phyloP scores from a whole-genome alignment of 1,140 invertebrate species.

The Galendromus occidentalis region DNA sequence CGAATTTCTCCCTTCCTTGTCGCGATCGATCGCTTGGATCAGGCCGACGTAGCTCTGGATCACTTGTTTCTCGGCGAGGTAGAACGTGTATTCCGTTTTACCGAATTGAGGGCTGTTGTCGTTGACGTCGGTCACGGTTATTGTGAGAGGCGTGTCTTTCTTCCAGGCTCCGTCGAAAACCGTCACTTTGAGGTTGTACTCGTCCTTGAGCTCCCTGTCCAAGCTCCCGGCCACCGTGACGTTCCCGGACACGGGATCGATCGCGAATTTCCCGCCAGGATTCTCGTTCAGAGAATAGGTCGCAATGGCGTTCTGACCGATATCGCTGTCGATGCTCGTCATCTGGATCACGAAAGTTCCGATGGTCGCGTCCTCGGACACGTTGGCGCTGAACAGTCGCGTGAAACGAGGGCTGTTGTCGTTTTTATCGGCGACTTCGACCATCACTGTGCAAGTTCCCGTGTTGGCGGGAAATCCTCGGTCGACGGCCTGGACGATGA shows the following conservation, averaged over 20 bases:
- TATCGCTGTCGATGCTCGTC: constrained; percentile 70
- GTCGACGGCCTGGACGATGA: constrained; percentile 67
- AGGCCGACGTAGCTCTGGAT: constrained; percentile 47
- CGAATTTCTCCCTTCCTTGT: constrained; percentile 83
- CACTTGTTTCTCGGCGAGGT: constrained; percentile 61
- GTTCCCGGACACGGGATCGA: constrained; percentile 67
- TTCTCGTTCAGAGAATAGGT: constrained; percentile 71
- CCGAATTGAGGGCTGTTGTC: constrained; percentile 82
- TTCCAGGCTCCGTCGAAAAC: constrained; percentile 73
- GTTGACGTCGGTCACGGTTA: constrained; percentile 83
- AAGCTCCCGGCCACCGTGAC: constrained; percentile 64
- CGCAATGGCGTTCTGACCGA: constrained; percentile 65
- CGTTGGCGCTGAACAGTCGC: constrained; percentile 70
- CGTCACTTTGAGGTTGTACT: constrained; percentile 65
- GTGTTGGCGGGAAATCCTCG: constrained; percentile 57
- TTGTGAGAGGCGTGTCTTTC: constrained; percentile 64
- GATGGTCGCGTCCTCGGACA: constrained; percentile 80
- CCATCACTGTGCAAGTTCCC: constrained; percentile 58
- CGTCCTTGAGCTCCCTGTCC: constrained; percentile 70
- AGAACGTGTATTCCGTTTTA: constrained; percentile 62
- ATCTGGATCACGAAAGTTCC: constrained; percentile 78
- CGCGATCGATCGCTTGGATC: constrained; percentile 62
- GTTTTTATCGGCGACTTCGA: constrained; percentile 73
- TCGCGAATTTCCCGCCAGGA: constrained; percentile 64
- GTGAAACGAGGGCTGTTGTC: constrained; percentile 86